Evolutionary conservation across 2,113 vertebrate genomes (phyloP).

Genomic region (Protomyctophum bolini): DNA sequence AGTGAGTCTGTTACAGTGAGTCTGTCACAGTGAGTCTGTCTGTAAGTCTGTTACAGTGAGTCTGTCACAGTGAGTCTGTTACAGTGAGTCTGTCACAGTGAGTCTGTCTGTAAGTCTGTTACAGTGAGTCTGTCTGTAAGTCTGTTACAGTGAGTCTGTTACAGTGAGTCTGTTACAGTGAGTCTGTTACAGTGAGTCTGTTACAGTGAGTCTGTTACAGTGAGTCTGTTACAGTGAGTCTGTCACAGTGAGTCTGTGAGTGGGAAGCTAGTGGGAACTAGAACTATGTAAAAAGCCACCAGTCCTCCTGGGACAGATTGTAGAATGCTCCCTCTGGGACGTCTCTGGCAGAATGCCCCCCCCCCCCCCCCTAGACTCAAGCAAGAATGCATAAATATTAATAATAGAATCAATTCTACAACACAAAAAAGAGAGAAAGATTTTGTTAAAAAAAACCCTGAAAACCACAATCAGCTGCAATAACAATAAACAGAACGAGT

Average conservation of each 20-base stretch:
- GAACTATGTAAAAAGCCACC: slow-evolving; percentile 42
- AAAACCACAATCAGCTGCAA: neutral
- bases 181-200: neutral
- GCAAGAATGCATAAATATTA: slow-evolving; percentile 20
- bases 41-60: slow-evolving; percentile 1
- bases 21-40: slow-evolving; percentile 5
- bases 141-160: neutral
- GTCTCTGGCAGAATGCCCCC: slow-evolving; percentile 33
- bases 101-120: slow-evolving; percentile 9
- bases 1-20: too few relatives aligned
- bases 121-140: slow-evolving; percentile 12
- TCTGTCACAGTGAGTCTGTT: too few relatives aligned
- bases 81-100: neutral
- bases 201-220: neutral
- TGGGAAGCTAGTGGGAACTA: slow-evolving; percentile 39
- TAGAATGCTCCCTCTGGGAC: slow-evolving; percentile 12
- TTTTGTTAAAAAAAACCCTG: slow-evolving; percentile 13
- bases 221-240: neutral
- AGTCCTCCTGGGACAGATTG: slow-evolving; percentile 44
- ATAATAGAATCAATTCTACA: slow-evolving; percentile 15
- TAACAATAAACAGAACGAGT: too few relatives aligned
- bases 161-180: too few relatives aligned
- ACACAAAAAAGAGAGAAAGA: neutral
- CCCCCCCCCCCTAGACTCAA: slow-evolving; percentile 26
- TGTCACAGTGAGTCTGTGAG: slow-evolving; percentile 12